Percentiles rank a stretch among this genome's conserved stretches.
phyloP scores from a whole-genome alignment of 1,140 invertebrate species.

The Brachystomella parvula region DNA sequence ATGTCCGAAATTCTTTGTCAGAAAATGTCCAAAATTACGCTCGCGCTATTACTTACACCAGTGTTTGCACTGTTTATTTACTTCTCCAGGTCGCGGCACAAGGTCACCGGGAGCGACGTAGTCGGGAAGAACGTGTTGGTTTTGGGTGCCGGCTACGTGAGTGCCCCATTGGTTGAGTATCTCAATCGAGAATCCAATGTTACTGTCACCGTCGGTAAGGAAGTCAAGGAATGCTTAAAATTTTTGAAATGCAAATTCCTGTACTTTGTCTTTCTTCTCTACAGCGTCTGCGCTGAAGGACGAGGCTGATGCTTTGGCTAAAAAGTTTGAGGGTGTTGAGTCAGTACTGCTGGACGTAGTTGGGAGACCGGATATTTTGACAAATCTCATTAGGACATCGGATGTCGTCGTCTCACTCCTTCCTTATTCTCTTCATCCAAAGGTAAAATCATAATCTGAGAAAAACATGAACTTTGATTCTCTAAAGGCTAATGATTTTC shows the following conservation, averaged over 20 bases:
- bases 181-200: slow-evolving; percentile 69
- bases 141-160: slow-evolving; percentile 90
- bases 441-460: slow-evolving; percentile 47
- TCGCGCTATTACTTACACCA: no score
- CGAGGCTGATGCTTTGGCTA: slow-evolving; percentile 72
- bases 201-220: slow-evolving; percentile 67
- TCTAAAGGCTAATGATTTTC: slow-evolving; percentile 4
- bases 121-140: slow-evolving; percentile 60
- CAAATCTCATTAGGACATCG: slow-evolving; percentile 61
- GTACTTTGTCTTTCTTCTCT: no score
- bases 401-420: slow-evolving; percentile 82
- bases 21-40: no score
- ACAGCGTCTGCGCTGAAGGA: slow-evolving; percentile 77
- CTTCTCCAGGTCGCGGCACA: slow-evolving; percentile 15
- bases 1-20: no score
- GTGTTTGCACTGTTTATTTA: neutral
- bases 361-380: slow-evolving; percentile 60
- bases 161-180: slow-evolving; percentile 88
- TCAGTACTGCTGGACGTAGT: slow-evolving; percentile 72
- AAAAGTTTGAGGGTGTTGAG: slow-evolving; percentile 67
- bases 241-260: no score
- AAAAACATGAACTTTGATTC: neutral
- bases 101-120: slow-evolving; percentile 3
- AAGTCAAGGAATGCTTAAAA: neutral
- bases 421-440: slow-evolving; percentile 82